Base-by-base conservation (phyloP, 2,888 invertebrate genomes). In the Craniophora ligustri region DNA sequence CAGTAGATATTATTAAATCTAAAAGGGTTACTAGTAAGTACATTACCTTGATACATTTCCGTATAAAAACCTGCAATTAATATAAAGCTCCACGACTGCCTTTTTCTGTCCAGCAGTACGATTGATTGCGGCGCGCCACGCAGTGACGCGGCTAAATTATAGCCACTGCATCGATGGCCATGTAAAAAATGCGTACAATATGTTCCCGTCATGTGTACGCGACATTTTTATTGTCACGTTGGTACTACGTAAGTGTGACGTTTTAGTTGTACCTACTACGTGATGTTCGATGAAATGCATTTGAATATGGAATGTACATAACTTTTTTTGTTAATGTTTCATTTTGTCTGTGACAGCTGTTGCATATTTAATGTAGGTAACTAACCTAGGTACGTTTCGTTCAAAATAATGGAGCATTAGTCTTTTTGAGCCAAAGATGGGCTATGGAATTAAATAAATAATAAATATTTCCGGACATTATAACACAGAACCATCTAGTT, bases 111-210 rank as follows among this genome's bases (percentile, higher is more conserved):
- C 49, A 19, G 56, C 45, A 23, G 23, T 48, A 47, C 57, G 61
- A 75, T 67, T 69, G 72, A 75, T 69, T 56, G 67, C 50, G 41
- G 59, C 45, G 47, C 42, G 40, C 61, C 58, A 54, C 56, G 38
- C 58, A 59, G 51, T 42, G 53, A 46, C 61, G 30, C 56, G 15
- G 53, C 51, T 71, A 69, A 75, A 61, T 75, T 69, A 73, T 65
- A 54, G 65, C 60, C 57, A 44, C 65, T 60, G 73, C 73, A 75
- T 56, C 35, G 54, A 67, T 32, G 23, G 36, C 23, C 39, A 35
- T 31, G 46, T 38, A 62, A 67, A 67, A 68, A 61, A 69, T 42
- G 11, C 34, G 13, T 34, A 60, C 61, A 60, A 53, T 62, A 55
- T 55, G 41, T 60, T 21, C 34, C 66, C 14, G 36, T 54, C 66